Evolutionary conservation across 2,113 vertebrate species (phyloP).

Genomic region (Apus apus): DNA sequence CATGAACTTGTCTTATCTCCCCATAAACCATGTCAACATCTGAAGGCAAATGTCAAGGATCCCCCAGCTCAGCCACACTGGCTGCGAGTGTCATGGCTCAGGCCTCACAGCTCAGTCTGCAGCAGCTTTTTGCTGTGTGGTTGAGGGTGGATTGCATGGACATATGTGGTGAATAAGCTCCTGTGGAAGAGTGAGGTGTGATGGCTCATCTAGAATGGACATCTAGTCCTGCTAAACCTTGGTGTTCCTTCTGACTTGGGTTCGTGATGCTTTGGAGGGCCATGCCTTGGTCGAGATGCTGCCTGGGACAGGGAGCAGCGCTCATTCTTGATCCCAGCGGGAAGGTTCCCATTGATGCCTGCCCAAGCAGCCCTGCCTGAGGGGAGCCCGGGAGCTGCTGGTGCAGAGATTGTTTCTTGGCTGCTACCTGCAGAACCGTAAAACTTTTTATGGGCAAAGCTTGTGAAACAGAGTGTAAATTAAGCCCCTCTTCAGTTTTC

Average conservation of each 20-base stretch:
- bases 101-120: not conserved
- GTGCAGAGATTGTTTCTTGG: not conserved
- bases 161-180: accelerated
- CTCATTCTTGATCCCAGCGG: accelerated
- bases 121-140: not conserved
- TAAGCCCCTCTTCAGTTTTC: not conserved
- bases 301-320: not conserved
- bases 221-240: not conserved
- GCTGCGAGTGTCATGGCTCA: not conserved
- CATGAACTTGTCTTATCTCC: accelerated
- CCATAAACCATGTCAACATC: accelerated
- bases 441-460: not conserved
- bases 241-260: accelerated
- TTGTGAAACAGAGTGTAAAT: not conserved
- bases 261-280: not conserved
- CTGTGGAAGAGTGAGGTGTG: not conserved
- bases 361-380: not conserved
- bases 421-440: not conserved
- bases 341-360: accelerated
- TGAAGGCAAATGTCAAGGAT: not conserved
- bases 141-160: not conserved
- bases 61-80: not conserved
- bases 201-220: not conserved
- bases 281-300: not conserved
- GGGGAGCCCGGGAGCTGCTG: not conserved